Base-by-base conservation (phyloP, 2,797 vertebrate species). In the Hydrocynus forskahlii region DNA sequence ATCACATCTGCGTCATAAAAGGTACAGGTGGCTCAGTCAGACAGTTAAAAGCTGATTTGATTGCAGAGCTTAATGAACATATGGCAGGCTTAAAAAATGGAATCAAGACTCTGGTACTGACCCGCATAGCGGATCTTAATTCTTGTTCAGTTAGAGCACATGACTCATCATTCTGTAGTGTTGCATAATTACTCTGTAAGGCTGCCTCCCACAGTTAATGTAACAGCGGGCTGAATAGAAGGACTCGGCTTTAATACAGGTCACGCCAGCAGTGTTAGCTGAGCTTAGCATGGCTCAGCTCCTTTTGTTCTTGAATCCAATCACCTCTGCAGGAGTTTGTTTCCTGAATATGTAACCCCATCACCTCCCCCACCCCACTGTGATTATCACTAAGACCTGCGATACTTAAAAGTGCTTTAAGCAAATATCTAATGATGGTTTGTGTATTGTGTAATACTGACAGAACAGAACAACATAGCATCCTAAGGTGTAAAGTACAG, bases 101-200 rank as follows among this genome's bases (percentile, higher is more conserved):
- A 25, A n/a, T 38, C 63, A 66, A 21, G 35, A 40, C 16, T 38
- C 8, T 16, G 48, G 29, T 25, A 71, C 29, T 73, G 70, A 55
- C 70, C 48, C 5, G 29, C 48, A 57, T 57, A 16, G 29, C 23
- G n/a, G 52, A 35, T 55, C 25, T 38, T 19, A 38, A 57, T 29
- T 73, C 35, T 43, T 13, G 12, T 73, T 73, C n/a, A 52, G 55
- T 63, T 38, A 52, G 5, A 48, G 35, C 66, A 52, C 69, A 64
- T 63, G 59, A 74, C 25, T 74, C 71, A 74, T 74, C 29, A n/a
- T 19, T 74, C 35, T 74, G 7, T 74, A 25, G n/a, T 69, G 40
- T 45, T 74, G 71, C 10, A 40, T 59, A 57, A 43, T 59, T 59
- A 43, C 25, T 25, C 50, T 55, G 19, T 5, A 16, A 72, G 50